phyloP scores from a whole-genome alignment of 2,888 invertebrate genomes.

The Parasteatoda lunata region DNA sequence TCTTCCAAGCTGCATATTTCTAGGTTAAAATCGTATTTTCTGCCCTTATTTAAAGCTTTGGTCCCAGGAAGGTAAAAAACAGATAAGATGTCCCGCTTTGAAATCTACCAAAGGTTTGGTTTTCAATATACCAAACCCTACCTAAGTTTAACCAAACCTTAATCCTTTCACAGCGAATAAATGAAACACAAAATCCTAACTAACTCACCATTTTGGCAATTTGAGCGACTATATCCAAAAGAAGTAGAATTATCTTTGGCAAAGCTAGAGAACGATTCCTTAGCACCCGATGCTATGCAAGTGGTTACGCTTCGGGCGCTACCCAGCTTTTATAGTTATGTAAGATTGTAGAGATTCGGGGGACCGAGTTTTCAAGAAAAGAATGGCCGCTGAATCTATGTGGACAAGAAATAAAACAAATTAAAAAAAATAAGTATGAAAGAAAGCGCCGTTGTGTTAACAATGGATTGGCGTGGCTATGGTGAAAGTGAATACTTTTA shows the following conservation, averaged over 20 bases:
- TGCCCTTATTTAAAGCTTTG: too few species aligned
- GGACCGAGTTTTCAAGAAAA: constrained; percentile 39
- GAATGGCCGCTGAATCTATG: constrained; percentile 28
- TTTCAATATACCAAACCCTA: too few species aligned
- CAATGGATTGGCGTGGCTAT: constrained; percentile 65
- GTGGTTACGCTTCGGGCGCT: constrained; percentile 22
- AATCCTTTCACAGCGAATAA: too few species aligned
- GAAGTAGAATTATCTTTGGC: not conserved
- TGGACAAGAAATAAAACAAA: constrained; percentile 61
- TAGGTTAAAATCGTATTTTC: too few species aligned
- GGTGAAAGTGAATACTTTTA: constrained; percentile 64
- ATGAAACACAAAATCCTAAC: not conserved
- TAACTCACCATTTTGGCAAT: constrained; percentile 39
- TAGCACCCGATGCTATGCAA: constrained; percentile 47
- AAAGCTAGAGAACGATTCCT: not conserved
- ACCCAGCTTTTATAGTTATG: constrained; percentile 61
- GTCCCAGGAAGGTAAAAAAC: too few species aligned
- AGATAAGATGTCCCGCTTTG: too few species aligned
- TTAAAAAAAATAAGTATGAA: constrained; percentile 41
- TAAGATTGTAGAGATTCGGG: constrained; percentile 24
- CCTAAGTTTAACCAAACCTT: too few species aligned
- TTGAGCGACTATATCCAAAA: constrained; percentile 31
- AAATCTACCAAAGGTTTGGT: too few species aligned
- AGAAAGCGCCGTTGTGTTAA: constrained; percentile 57
- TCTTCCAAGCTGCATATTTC: too few species aligned